A percentile compares a stretch with the other conserved stretches of the same genome.
Evolutionary conservation across 1,140 invertebrate species (phyloP).

Genomic region (Amyelois transitella): DNA sequence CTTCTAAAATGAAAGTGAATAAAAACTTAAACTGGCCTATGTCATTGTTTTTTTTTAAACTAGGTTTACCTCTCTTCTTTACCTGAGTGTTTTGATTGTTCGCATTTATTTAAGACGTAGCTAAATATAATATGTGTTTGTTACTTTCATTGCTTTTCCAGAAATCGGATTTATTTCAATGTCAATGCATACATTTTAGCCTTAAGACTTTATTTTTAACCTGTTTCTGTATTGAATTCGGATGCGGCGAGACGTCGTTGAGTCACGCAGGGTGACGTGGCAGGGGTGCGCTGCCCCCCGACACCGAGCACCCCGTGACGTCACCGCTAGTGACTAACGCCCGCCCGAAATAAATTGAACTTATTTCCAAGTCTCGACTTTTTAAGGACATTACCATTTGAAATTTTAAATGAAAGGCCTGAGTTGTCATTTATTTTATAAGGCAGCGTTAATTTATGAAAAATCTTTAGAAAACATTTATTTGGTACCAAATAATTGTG

Average conservation of each 20-base stretch:
- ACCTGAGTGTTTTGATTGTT: too few species aligned
- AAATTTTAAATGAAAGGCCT: background rate
- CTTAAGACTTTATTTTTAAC: background rate
- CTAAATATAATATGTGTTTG: too few species aligned
- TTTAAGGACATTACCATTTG: slow-evolving; percentile 2
- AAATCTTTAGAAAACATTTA: too few species aligned
- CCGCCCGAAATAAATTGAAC: slow-evolving; percentile 21
- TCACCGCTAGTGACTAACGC: slow-evolving; percentile 41
- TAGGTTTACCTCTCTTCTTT: too few species aligned
- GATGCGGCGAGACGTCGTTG: slow-evolving; percentile 17
- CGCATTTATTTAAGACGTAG: too few species aligned
- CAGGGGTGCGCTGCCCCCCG: slow-evolving; percentile 33
- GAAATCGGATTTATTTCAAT: too few species aligned
- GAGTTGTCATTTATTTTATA: too few species aligned
- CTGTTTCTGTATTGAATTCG: background rate
- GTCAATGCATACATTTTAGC: too few species aligned
- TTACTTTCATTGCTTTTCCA: too few species aligned
- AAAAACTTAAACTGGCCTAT: background rate
- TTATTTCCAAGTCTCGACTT: slow-evolving; percentile 18
- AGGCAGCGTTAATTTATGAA: too few species aligned
- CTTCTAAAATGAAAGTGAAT: slow-evolving; percentile 24
- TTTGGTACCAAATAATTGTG: too few species aligned
- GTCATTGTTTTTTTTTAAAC: too few species aligned
- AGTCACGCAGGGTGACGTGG: slow-evolving; percentile 44
- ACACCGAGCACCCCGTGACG: slow-evolving; percentile 43